Percentiles rank a stretch among this genome's conserved stretches.
These are phyloP conservation scores for Stictonetta naevosa DNA, from an alignment of 2,113 vertebrate species.

Conservation along the genomic window DNA sequence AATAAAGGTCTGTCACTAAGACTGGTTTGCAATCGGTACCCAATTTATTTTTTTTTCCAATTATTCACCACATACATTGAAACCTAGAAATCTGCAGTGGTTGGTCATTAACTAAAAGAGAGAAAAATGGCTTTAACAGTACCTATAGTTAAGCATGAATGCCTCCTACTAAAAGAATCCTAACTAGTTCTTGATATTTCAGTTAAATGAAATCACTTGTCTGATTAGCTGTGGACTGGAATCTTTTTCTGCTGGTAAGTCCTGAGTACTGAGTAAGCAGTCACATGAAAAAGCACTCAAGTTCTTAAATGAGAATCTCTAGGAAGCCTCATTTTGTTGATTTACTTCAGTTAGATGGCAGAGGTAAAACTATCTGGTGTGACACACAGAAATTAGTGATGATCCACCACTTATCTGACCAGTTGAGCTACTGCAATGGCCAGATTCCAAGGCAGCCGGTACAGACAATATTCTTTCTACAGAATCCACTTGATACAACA, in stretches of 20 bases:
- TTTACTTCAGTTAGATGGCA: neutral
- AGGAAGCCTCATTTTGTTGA: neutral
- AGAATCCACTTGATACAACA: neutral
- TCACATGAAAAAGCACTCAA: neutral
- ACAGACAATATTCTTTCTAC: neutral
- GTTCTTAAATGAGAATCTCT: neutral
- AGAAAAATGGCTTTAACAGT: neutral
- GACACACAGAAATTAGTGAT: neutral
- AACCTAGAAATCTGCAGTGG: neutral
- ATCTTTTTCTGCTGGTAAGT: neutral
- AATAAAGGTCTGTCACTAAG: neutral
- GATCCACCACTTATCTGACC: neutral
- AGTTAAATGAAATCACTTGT: slow-evolving; percentile 24
- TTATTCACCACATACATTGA: neutral
- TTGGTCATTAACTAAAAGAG: slow-evolving; percentile 4
- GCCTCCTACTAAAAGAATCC: slow-evolving; percentile 6
- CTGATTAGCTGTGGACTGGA: slow-evolving; percentile 12
- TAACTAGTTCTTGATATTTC: slow-evolving; percentile 15
- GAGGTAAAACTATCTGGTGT: neutral
- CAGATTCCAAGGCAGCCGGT: neutral
- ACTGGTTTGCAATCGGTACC: neutral
- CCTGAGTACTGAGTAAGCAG: slow-evolving; percentile 29
- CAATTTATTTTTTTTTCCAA: neutral
- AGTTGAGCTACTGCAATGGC: neutral
- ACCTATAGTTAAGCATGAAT: slow-evolving; percentile 19